A percentile compares a stretch with the other conserved stretches of the same genome.
Conservation (phyloP, 2,888 invertebrate genomes). For the Ectemnius continuus region DNA sequence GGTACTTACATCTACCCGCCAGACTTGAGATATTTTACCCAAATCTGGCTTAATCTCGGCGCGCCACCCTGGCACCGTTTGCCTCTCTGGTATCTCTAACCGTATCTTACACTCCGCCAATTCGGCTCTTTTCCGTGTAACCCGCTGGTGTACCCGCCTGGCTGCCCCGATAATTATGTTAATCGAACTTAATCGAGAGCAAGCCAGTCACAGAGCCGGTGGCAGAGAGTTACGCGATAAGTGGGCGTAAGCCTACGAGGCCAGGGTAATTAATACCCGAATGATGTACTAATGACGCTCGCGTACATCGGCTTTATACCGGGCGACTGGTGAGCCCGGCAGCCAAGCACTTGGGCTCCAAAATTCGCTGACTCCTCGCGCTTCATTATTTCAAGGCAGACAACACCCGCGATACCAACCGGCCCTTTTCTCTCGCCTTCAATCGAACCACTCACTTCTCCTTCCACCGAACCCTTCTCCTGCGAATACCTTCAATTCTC, state of each 20-base stretch:
- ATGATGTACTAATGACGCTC: slow-evolving; percentile 60
- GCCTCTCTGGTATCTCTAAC: not conserved
- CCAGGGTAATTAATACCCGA: slow-evolving; percentile 64
- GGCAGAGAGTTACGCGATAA: slow-evolving; percentile 45
- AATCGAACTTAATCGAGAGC: slow-evolving; percentile 50
- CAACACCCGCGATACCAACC: slow-evolving; percentile 44
- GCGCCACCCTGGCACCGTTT: too few species aligned
- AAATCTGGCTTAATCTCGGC: slow-evolving; percentile 12
- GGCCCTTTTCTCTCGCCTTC: slow-evolving; percentile 33
- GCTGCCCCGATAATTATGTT: slow-evolving; percentile 57
- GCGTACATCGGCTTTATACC: slow-evolving; percentile 51
- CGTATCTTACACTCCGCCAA: not conserved
- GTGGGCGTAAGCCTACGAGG: slow-evolving; percentile 33
- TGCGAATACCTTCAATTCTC: not conserved
- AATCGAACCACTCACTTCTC: slow-evolving; percentile 41
- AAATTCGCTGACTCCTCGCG: slow-evolving; percentile 67
- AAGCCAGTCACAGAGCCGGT: slow-evolving; percentile 27
- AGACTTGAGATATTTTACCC: slow-evolving; percentile 23
- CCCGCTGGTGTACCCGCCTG: not conserved
- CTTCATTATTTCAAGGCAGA: slow-evolving; percentile 65
- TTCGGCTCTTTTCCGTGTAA: too few species aligned
- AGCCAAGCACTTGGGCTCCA: slow-evolving; percentile 45
- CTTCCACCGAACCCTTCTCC: slow-evolving; percentile 3
- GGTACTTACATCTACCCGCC: slow-evolving; percentile 17
- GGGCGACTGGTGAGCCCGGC: slow-evolving; percentile 60